Evolutionary conservation across 2,888 invertebrate species (phyloP), one percentile per base, ranked within the genome.

Genomic region (Lasioglossum vierecki): DNA sequence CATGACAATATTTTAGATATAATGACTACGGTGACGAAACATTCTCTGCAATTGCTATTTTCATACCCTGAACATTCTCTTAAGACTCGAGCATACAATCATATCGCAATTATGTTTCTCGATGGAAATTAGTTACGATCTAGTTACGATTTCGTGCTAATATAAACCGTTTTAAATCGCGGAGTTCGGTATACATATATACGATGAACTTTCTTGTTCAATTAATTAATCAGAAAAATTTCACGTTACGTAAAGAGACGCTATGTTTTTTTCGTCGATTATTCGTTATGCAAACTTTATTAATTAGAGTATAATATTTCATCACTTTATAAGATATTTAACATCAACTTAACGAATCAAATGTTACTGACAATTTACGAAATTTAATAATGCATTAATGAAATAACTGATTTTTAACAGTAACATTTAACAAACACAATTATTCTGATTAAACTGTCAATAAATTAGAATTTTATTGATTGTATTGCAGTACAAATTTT

Each of bases 101-200:
- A 71, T 41, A 68, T 35, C n/a, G 53, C 30, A 46, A 80, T 73
- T 13, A 41, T 74, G 66, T 68, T 76, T 46, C 79, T 46, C 70
- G 41, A 70, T 79, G 68, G 79, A 75, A 82, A 80, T 76, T 72
- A 79, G 80, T 87, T 75, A 81, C 81, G 79, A 83, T 78, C 84
- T 84, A 76, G 60, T 88, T 87, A 53, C 74, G 68, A 75, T 80
- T 83, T 71, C 46, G 44, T 53, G 44, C n/a, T 30, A 73, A 68
- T 53, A 6, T n/a, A 46, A 2, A 26, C 66, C 11, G 68, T 72
- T 76, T 44, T 18, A 76, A 18, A 46, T 71, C 26, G 30, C 35
- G n/a, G n/a, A 41, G 6, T 70, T 74, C 41, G 18, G 49, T 53
- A 11, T 22, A 53, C 18, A 49, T 35, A 11, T 60, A 9, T 41